A percentile compares a stretch with the other conserved stretches of the same genome.
Evolutionary conservation across 1,140 invertebrate genomes (phyloP).

Genomic region (Sesamia nonagrioides): DNA sequence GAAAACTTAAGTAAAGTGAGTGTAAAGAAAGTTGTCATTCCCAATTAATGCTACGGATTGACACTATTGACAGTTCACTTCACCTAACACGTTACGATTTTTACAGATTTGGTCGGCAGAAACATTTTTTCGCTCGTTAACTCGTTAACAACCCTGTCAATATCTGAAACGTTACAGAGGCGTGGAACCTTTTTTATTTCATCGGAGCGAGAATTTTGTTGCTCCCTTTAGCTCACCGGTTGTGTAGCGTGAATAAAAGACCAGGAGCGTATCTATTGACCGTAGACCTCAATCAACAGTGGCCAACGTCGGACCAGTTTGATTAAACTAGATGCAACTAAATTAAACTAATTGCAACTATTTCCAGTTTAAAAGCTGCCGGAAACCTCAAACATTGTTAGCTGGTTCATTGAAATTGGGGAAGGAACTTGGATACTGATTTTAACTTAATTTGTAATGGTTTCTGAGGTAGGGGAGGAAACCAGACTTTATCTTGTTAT

Average conservation of each 20-base stretch:
- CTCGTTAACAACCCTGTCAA: not conserved
- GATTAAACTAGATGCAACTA: constrained; percentile 21
- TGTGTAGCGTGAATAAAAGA: not conserved
- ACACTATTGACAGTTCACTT: too few relatives aligned
- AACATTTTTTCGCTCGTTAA: not conserved
- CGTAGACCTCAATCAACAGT: constrained; percentile 9
- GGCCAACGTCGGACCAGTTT: not conserved
- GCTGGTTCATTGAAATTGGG: constrained; percentile 2
- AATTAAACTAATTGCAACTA: too few relatives aligned
- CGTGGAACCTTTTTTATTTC: not conserved
- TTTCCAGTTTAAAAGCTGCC: constrained; percentile 9
- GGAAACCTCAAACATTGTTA: constrained; percentile 12
- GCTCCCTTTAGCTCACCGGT: not conserved
- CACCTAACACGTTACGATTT: too few relatives aligned
- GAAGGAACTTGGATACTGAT: not conserved
- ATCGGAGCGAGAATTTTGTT: not conserved
- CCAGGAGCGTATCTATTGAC: not conserved
- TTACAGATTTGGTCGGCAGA: too few relatives aligned
- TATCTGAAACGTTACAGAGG: not conserved
- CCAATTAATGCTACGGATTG: too few relatives aligned
- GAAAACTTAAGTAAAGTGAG: too few relatives aligned
- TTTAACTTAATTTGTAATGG: not conserved
- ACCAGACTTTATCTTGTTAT: too few relatives aligned
- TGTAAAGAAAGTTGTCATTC: too few relatives aligned
- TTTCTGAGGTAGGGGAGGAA: not conserved